Conservation (phyloP, 2,113 vertebrate species). For the Pseudopodoces humilis region DNA sequence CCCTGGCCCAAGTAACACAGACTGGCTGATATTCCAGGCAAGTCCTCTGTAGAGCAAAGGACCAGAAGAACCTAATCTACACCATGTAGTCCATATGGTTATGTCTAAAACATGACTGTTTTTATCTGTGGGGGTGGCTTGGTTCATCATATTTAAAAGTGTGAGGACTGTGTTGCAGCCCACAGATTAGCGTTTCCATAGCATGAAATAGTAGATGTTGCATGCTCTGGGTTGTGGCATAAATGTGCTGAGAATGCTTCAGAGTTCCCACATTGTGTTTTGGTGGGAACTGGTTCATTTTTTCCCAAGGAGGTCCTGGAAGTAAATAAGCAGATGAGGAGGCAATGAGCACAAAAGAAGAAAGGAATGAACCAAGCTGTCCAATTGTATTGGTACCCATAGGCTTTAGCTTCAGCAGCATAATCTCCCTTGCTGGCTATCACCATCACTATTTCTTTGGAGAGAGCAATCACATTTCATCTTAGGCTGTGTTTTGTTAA, state of each 20-base stretch:
- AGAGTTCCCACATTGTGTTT: background rate
- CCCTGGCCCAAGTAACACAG: background rate
- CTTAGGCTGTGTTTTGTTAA: background rate
- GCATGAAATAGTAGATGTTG: background rate
- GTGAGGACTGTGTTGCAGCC: background rate
- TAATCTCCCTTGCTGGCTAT: background rate
- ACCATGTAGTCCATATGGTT: background rate
- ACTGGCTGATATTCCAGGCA: background rate
- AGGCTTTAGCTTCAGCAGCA: background rate
- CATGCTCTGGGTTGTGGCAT: background rate
- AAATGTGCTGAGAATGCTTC: background rate
- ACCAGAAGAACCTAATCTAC: background rate
- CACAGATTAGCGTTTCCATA: background rate
- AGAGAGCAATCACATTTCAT: background rate
- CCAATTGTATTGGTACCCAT: background rate
- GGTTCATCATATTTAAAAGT: background rate
- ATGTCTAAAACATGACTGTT: background rate
- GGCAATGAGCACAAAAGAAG: background rate
- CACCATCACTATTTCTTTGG: background rate
- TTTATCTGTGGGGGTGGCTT: background rate
- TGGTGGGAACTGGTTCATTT: background rate
- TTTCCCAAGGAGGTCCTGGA: background rate
- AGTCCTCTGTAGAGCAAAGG: background rate
- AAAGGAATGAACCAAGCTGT: background rate
- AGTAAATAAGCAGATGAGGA: background rate